A percentile compares a stretch with the other conserved stretches of the same genome.
Evolutionary conservation across 2,113 vertebrate species (phyloP).

Genomic region (Charadrius vociferus): DNA sequence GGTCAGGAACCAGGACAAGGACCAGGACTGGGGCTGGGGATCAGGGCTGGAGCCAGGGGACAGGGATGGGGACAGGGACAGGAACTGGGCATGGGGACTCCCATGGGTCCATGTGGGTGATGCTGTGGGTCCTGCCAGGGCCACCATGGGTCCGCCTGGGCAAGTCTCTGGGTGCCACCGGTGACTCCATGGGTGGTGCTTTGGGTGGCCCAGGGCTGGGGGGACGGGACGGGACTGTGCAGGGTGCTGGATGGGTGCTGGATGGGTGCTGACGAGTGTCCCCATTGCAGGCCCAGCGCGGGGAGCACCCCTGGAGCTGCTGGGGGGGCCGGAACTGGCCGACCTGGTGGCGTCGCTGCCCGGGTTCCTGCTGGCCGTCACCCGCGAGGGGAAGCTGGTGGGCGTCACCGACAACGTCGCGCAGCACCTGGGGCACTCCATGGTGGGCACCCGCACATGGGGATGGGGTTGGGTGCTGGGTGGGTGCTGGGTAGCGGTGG

Average conservation of each 20-base stretch:
- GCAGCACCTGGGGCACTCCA: neutral
- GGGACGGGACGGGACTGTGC: fast-evolving
- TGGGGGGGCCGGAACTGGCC: slow-evolving; percentile 11
- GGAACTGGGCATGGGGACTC: too few relatives aligned
- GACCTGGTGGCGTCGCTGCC: neutral
- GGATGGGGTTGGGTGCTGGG: neutral
- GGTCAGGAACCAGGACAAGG: neutral
- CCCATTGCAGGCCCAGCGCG: neutral
- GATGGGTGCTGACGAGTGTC: neutral
- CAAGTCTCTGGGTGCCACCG: neutral
- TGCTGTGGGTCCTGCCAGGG: neutral
- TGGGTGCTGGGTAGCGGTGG: neutral
- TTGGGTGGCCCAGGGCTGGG: neutral
- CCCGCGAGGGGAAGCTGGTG: neutral
- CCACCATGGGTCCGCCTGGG: neutral
- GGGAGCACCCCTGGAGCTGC: slow-evolving; percentile 43
- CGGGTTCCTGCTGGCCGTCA: neutral
- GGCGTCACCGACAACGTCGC: slow-evolving; percentile 25
- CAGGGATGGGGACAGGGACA: neutral
- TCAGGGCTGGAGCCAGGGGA: neutral
- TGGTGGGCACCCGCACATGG: neutral
- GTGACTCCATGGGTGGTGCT: neutral
- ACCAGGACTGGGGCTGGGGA: neutral
- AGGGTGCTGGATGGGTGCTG: neutral
- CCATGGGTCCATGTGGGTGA: neutral